Percentiles rank a stretch among this genome's conserved stretches.
These are phyloP conservation scores for Embiotoca jacksoni DNA, from an alignment of 2,113 vertebrate genomes.

Conservation along the genomic window DNA sequence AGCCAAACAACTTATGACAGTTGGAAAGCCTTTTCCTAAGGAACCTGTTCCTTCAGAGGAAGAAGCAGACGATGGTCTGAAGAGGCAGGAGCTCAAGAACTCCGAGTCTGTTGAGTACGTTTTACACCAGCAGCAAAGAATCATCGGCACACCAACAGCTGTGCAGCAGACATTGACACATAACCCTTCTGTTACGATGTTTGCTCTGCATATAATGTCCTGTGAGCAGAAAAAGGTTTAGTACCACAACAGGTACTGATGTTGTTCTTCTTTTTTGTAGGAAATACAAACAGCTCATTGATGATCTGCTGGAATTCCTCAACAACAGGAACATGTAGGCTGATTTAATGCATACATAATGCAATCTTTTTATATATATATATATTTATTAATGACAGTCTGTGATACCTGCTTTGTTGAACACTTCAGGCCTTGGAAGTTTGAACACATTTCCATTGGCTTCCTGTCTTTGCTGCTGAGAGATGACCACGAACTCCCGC, in stretches of 20 bases:
- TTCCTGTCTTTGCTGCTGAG: conserved; percentile 94
- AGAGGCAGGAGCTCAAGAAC: conserved; percentile 89
- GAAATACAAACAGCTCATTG: conserved; percentile 92
- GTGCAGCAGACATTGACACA: not conserved
- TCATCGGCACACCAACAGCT: not conserved
- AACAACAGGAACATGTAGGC: conserved; percentile 94
- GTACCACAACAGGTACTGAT: not conserved
- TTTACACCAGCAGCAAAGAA: conserved; percentile 31
- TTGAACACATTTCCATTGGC: conserved; percentile 95
- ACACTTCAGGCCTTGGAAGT: conserved; percentile 95
- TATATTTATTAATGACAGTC: not conserved
- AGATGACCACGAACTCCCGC: conserved; percentile 91
- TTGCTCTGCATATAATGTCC: not conserved
- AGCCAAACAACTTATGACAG: conserved; percentile 86
- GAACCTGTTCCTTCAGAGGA: conserved; percentile 81
- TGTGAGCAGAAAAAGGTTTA: not conserved
- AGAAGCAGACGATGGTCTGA: conserved; percentile 85
- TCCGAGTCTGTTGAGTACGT: conserved; percentile 89
- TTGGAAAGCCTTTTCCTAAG: conserved; percentile 74
- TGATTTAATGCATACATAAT: not conserved
- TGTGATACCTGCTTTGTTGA: conserved; percentile 35
- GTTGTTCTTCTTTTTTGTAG: conserved; percentile 76
- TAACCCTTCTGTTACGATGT: not conserved
- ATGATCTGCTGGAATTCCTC: conserved; percentile 89
- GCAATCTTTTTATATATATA: not conserved